phyloP scores from a whole-genome alignment of 2,888 invertebrate species.

The Diabrotica balteata region DNA sequence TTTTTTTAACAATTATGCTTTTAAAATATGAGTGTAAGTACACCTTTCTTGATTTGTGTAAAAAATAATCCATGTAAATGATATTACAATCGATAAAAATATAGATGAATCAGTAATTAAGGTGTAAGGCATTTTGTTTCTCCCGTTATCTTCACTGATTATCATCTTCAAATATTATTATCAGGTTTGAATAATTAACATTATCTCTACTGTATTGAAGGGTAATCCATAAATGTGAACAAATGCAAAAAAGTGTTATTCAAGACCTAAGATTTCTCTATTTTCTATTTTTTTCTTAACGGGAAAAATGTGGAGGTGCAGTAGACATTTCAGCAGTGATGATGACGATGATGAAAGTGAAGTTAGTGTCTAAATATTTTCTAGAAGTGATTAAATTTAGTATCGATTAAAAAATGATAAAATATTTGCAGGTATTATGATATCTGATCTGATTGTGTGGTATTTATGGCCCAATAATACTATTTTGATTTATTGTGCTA shows the following conservation, averaged over 20 bases:
- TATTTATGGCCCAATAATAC: no score
- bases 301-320: conserved; percentile 20
- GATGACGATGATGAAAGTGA: conserved; percentile 8
- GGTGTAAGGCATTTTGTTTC: conserved; percentile 11
- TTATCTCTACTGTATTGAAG: conserved; percentile 18
- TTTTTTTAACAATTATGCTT: no score
- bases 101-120: conserved; percentile 11
- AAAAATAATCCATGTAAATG: no score
- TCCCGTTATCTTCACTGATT: conserved; percentile 14
- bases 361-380: conserved; percentile 15
- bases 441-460: no score
- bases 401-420: not conserved
- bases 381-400: not conserved
- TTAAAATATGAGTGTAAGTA: not conserved
- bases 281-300: not conserved
- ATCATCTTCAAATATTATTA: conserved; percentile 30
- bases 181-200: conserved; percentile 29
- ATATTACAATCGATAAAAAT: not conserved
- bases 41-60: no score
- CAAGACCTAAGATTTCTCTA: no score
- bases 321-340: conserved; percentile 11
- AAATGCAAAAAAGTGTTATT: not conserved
- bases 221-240: not conserved
- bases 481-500: no score
- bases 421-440: not conserved